Conservation (phyloP, 92 coral and sea anemone genomes). For the Porites evermanni region DNA sequence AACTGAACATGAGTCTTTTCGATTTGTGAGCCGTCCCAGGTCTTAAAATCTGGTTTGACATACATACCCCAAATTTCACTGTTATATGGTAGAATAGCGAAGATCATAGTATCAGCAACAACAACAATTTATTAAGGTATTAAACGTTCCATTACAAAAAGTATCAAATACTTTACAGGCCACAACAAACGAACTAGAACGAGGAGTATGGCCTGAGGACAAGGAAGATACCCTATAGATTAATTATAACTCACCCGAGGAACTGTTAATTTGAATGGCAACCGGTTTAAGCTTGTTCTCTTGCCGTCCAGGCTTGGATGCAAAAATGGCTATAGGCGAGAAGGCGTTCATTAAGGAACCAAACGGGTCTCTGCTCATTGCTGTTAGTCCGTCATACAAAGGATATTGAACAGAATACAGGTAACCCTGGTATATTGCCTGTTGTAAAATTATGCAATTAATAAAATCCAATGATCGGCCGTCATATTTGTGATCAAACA, state of each 20-base stretch:
- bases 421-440: slow-evolving; percentile 75
- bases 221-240: background rate
- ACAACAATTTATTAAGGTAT: no score
- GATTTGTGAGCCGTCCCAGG: no score
- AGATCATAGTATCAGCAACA: no score
- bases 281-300: slow-evolving; percentile 75
- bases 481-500: no score
- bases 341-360: slow-evolving; percentile 71
- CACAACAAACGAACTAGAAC: background rate
- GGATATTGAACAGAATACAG: slow-evolving; percentile 81
- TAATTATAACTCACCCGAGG: slow-evolving; percentile 48
- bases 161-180: no score
- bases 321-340: slow-evolving; percentile 83
- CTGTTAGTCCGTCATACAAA: slow-evolving; percentile 53
- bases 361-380: slow-evolving; percentile 5
- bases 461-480: background rate
- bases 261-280: slow-evolving; percentile 88
- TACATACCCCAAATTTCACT: no score
- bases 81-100: no score
- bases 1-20: no score
- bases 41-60: no score
- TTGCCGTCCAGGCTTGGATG: slow-evolving; percentile 71
- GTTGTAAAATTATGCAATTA: background rate
- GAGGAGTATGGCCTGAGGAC: background rate
- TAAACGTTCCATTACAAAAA: no score